Percentiles rank a stretch among this genome's conserved stretches.
Evolutionary conservation across 2,797 vertebrate genomes (phyloP).

Genomic region (Phrynocephalus vlangalii): DNA sequence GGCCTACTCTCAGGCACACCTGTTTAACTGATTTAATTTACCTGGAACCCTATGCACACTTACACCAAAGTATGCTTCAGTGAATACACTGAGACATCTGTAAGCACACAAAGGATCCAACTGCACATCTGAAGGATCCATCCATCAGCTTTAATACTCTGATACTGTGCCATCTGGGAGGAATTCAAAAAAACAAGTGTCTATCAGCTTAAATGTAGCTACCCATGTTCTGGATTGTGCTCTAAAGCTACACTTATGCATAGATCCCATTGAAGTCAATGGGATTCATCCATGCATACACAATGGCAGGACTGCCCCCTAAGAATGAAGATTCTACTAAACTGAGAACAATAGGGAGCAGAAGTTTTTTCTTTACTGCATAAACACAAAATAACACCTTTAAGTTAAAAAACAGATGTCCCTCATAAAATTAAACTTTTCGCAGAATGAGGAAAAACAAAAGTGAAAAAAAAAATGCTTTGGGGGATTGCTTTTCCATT

Average conservation of each 20-base stretch:
- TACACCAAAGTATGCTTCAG: not conserved
- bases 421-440: conserved; percentile 70
- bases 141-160: too few species aligned
- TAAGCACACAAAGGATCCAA: not conserved
- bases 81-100: not conserved
- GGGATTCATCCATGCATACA: conserved; percentile 19
- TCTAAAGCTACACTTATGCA: not conserved
- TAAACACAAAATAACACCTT: conserved; percentile 43
- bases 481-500: conserved; percentile 64
- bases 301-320: conserved; percentile 41
- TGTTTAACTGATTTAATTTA: too few species aligned
- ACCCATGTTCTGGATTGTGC: not conserved
- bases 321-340: conserved; percentile 47
- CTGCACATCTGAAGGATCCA: too few species aligned
- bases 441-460: conserved; percentile 67
- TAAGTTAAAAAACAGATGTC: conserved; percentile 57
- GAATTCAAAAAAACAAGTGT: not conserved
- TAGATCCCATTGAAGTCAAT: conserved; percentile 18
- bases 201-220: conserved; percentile 7
- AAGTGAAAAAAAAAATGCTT: conserved; percentile 70
- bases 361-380: conserved; percentile 52
- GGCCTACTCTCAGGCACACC: not conserved
- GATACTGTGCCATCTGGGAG: not conserved
- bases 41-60: not conserved
- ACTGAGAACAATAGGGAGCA: conserved; percentile 34